Percentiles rank a stretch among this genome's conserved stretches.
Evolutionary conservation across 2,797 vertebrate species (phyloP).

Genomic region (Hippocampus kuda): DNA sequence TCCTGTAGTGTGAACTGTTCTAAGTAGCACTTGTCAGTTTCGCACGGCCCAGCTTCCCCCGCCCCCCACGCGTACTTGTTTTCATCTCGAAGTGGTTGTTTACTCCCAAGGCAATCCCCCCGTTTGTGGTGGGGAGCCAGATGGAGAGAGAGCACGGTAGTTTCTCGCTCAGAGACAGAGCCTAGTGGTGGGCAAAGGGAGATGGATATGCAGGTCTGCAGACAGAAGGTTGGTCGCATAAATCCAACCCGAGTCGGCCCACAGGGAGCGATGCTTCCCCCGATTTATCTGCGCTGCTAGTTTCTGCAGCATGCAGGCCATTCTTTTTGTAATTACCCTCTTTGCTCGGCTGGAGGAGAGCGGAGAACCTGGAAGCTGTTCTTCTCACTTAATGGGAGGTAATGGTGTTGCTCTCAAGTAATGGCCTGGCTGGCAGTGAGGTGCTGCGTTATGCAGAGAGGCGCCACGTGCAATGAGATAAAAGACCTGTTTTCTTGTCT

Average conservation of each 20-base stretch:
- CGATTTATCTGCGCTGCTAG: constrained; percentile 45
- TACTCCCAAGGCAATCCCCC: constrained; percentile 35
- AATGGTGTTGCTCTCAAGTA: constrained; percentile 56
- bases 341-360: constrained; percentile 37
- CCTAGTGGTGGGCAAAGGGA: constrained; percentile 22
- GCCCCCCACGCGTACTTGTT: constrained; percentile 24
- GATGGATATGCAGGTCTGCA: constrained; percentile 50
- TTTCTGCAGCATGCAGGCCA: constrained; percentile 44
- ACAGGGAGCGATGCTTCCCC: constrained; percentile 30
- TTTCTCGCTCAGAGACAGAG: constrained; percentile 36
- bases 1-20: constrained; percentile 42
- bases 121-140: constrained; percentile 19
- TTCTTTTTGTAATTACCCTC: constrained; percentile 57
- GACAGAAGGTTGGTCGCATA: constrained; percentile 43
- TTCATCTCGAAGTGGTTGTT: constrained; percentile 43
- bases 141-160: constrained; percentile 36
- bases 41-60: not conserved
- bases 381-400: constrained; percentile 59
- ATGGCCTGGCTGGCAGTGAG: constrained; percentile 43
- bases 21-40: constrained; percentile 41
- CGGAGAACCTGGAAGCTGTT: constrained; percentile 43
- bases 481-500: constrained; percentile 39
- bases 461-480: constrained; percentile 39
- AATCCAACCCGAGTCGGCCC: constrained; percentile 39
- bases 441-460: constrained; percentile 36